Evolutionary conservation across 2,113 vertebrate genomes (phyloP).

Genomic region (Egretta garzetta): DNA sequence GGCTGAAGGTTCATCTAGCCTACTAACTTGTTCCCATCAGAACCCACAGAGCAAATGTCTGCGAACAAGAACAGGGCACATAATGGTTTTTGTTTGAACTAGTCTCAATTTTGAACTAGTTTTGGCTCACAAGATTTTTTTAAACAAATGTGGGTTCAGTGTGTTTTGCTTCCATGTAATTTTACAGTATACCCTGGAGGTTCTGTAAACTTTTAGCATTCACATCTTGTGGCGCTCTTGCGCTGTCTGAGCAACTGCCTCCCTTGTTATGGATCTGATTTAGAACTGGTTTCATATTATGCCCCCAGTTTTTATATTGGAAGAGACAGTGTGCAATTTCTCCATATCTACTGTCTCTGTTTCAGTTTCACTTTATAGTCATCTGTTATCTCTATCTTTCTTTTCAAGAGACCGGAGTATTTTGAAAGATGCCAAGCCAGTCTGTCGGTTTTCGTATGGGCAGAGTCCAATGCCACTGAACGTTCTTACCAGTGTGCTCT

Average conservation of each 20-base stretch:
- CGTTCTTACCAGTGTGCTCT: fast-evolving
- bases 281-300: not conserved
- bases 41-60: not conserved
- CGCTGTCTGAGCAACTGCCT: not conserved
- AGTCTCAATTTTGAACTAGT: not conserved
- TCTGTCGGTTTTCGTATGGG: not conserved
- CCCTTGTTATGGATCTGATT: not conserved
- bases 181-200: not conserved
- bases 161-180: not conserved
- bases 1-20: not conserved
- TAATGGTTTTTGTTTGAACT: not conserved
- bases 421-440: not conserved
- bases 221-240: not conserved
- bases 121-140: not conserved
- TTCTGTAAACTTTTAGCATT: not conserved
- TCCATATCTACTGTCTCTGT: not conserved
- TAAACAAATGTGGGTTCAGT: not conserved
- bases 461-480: not conserved
- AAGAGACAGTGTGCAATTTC: not conserved
- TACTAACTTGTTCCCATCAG: not conserved
- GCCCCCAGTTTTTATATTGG: not conserved
- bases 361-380: not conserved
- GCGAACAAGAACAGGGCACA: not conserved
- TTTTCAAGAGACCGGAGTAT: not conserved
- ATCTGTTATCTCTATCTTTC: not conserved